These are phyloP conservation scores for Nettapus auritus DNA, from an alignment of 2,113 vertebrate genomes.

Conservation along the genomic window DNA sequence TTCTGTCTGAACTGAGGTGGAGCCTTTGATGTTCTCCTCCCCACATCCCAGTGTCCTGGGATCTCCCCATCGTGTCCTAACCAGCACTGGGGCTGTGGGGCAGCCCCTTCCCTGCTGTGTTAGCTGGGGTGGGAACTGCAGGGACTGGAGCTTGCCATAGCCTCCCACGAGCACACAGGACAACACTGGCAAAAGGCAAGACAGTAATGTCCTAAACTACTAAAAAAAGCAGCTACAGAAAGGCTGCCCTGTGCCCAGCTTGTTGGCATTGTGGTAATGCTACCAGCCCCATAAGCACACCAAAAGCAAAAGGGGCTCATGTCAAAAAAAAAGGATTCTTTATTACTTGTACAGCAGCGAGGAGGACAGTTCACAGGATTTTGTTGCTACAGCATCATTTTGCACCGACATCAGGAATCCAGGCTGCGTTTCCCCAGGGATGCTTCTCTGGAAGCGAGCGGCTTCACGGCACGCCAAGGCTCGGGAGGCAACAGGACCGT, in stretches of 20 bases:
- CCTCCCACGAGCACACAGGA: background rate
- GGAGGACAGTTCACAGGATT: background rate
- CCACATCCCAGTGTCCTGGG: accelerated
- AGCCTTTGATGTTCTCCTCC: background rate
- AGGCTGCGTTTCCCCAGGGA: background rate
- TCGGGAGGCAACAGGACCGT: no score
- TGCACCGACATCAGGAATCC: background rate
- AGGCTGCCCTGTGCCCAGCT: background rate
- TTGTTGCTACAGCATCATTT: background rate
- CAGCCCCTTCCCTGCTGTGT: background rate
- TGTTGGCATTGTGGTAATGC: no score
- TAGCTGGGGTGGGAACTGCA: background rate
- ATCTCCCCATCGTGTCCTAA: background rate
- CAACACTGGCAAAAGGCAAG: background rate
- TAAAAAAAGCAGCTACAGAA: background rate
- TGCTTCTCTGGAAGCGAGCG: background rate
- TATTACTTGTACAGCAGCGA: background rate
- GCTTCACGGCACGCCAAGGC: background rate
- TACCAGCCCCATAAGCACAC: background rate
- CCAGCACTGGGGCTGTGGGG: no score
- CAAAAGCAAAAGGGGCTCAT: background rate
- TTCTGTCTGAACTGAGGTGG: background rate
- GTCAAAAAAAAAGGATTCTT: background rate
- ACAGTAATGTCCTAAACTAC: background rate
- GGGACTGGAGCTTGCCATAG: background rate